Conservation (phyloP, 2,113 vertebrate species). For the Cebidichthys violaceus region DNA sequence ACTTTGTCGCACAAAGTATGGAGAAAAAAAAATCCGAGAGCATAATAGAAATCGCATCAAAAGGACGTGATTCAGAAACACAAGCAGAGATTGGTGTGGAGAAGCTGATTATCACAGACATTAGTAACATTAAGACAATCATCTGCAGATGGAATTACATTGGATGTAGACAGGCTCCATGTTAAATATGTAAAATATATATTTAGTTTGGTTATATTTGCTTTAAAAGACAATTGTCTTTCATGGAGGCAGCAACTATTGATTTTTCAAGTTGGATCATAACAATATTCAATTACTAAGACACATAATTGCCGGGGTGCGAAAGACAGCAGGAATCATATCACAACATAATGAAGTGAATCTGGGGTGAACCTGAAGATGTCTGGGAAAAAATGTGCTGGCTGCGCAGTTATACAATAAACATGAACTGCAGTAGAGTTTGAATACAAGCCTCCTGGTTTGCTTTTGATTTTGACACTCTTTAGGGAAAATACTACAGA, state of each 20-base stretch:
- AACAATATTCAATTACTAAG: not conserved
- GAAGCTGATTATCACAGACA: constrained; percentile 24
- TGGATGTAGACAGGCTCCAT: not conserved
- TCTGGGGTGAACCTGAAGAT: not conserved
- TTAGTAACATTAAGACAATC: not conserved
- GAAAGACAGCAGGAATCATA: not conserved
- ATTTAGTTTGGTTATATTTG: not conserved
- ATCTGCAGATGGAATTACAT: not conserved
- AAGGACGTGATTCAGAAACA: not conserved
- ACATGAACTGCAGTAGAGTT: no score
- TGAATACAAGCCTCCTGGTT: not conserved
- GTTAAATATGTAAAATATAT: no score
- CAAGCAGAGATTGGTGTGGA: constrained; percentile 14
- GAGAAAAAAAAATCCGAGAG: constrained; percentile 11
- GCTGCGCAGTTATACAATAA: not conserved
- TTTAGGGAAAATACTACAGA: not conserved
- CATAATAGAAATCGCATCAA: constrained; percentile 24
- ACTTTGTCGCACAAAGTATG: not conserved
- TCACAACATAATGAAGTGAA: no score
- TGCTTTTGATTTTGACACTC: not conserved
- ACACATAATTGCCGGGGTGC: not conserved
- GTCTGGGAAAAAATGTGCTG: not conserved
- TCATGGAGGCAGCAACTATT: not conserved
- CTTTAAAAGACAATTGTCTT: not conserved
- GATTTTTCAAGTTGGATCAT: not conserved